These are phyloP conservation scores for Chlorospingus semifuscus DNA, from an alignment of 2,797 vertebrate genomes.

Conservation along the genomic window DNA sequence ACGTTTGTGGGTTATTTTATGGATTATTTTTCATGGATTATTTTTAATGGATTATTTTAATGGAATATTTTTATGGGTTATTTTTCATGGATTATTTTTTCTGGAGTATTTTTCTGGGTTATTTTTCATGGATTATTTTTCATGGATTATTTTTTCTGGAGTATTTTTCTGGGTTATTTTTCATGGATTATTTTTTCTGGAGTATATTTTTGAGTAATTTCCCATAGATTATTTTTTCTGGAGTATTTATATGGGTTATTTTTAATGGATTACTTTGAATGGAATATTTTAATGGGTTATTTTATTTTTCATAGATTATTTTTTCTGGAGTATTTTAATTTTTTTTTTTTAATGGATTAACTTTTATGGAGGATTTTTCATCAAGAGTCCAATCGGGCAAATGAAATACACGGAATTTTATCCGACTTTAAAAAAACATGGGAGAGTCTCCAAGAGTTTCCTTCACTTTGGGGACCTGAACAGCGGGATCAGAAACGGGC, in stretches of 20 bases:
- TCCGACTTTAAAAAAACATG: not conserved
- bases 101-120: no score
- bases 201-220: not conserved
- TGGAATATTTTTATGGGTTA: not conserved
- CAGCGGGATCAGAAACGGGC: not conserved
- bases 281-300: not conserved
- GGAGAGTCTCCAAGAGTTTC: not conserved
- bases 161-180: not conserved
- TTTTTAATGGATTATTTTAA: no score
- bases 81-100: not conserved
- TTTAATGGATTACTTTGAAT: no score
- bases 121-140: not conserved
- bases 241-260: not conserved
- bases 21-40: not conserved
- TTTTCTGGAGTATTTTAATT: not conserved
- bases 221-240: not conserved
- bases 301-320: no score
- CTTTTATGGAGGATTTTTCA: not conserved
- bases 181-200: not conserved
- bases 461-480: not conserved
- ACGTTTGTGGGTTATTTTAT: rapidly evolving
- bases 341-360: not conserved
- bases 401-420: not conserved
- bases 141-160: not conserved
- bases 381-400: rapidly evolving